These are phyloP conservation scores for Acronicta psi DNA, from an alignment of 2,888 invertebrate genomes.

Conservation along the genomic window DNA sequence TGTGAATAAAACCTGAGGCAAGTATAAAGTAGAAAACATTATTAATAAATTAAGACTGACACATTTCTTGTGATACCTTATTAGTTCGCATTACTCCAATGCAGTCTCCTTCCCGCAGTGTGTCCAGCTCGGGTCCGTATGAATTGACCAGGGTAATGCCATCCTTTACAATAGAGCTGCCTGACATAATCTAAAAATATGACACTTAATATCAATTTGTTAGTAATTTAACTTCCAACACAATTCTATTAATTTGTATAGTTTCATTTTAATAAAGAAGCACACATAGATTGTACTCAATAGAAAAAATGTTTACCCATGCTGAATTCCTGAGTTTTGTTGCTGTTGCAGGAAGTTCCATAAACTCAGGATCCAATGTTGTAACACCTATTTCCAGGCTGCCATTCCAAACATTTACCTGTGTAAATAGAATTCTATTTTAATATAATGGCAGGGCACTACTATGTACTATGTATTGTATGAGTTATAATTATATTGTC, in stretches of 20 bases:
- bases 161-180: constrained; percentile 95
- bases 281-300: not conserved
- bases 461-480: too few species aligned
- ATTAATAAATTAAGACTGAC: too few species aligned
- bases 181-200: constrained; percentile 93
- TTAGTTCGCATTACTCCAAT: constrained; percentile 95
- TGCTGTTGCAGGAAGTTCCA: constrained; percentile 96
- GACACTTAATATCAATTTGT: too few species aligned
- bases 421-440: constrained; percentile 18
- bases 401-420: constrained; percentile 97
- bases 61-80: constrained; percentile 87
- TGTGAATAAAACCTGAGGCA: not conserved
- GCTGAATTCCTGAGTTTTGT: constrained; percentile 94
- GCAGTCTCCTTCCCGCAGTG: constrained; percentile 94
- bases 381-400: constrained; percentile 98
- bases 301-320: constrained; percentile 89
- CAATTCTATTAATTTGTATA: not conserved
- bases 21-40: too few species aligned
- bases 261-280: not conserved
- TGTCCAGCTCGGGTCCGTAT: constrained; percentile 95
- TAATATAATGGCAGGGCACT: not conserved
- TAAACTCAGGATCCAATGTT: constrained; percentile 95
- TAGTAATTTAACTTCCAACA: too few species aligned
- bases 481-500: too few species aligned
- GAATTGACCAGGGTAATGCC: constrained; percentile 94